Base-by-base conservation (phyloP, 2,888 invertebrate species). In the Erebia epiphron region DNA sequence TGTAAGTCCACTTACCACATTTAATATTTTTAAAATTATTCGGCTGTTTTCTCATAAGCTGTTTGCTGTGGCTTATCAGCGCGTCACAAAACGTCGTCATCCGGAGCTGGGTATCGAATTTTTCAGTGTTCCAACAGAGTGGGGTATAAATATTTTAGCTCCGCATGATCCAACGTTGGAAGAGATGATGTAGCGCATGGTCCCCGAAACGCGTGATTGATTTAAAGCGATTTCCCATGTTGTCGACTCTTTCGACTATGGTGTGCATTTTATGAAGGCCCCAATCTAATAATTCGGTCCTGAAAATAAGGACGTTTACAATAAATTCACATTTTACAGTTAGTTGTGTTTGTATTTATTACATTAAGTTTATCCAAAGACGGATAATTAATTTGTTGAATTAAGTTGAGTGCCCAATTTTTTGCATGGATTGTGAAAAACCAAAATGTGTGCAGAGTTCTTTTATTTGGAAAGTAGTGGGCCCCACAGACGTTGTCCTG, bases 131-230 rank as follows among this genome's bases (percentile, higher is more conserved):
- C 90, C 9, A 95, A 77, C 14, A 96, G 92, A 0, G 94, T 93
- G 0, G 96, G 95, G 80, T 96, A 95, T 4, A 97, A 88, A 66
- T 95, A 94, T 10, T 94, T 94, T 14, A 98, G 85, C 70, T 96
- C 94, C 0, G 95, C 95, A 79, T 97, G 97, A 83, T 97, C 97
- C 49, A 98, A 79, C 0, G 97, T 96, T 0, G 97, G 97, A 78
- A 96, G 21, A 97, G 89, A 86, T 98, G 98, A 84, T 98, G 97
- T 2, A 97, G 88, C 0, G 94, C 94, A 82, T 98, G 98, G 72
- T 96, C 95, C 0, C 97, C 97, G 79, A 97, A 97, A 73, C 95
- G 94, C 0, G 96, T 96, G 68, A 97, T 83, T 0, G 95, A 94
- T 73, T 96, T 87, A 81, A 96, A 95, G 73, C 95, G 94, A 57